A percentile compares a stretch with the other conserved stretches of the same genome.
Evolutionary conservation across 2,888 invertebrate genomes (phyloP).

Genomic region (Pterobdella sp.): DNA sequence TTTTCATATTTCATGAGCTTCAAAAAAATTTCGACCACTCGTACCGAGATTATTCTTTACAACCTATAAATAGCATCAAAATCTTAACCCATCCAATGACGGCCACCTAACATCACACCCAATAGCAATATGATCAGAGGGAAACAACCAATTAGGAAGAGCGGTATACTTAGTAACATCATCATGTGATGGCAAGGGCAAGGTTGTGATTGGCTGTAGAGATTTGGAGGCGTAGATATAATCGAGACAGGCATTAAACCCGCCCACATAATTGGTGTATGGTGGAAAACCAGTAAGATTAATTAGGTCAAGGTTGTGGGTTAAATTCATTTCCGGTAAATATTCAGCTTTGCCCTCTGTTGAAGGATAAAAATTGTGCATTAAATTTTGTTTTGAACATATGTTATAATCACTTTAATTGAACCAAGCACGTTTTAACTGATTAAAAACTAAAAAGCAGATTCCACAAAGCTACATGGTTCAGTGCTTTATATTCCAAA

Average conservation of each 20-base stretch:
- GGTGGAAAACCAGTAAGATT: slow-evolving; percentile 77
- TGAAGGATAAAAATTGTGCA: slow-evolving; percentile 26
- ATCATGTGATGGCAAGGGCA: slow-evolving; percentile 72
- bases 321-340: slow-evolving; percentile 57
- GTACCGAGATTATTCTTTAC: too few relatives aligned
- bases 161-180: slow-evolving; percentile 68
- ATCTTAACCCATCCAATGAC: not conserved
- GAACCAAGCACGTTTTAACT: too few relatives aligned
- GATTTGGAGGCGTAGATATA: slow-evolving; percentile 69
- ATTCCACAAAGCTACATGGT: too few relatives aligned
- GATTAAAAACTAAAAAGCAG: too few relatives aligned
- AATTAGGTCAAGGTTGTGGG: slow-evolving; percentile 60
- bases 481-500: too few relatives aligned
- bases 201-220: slow-evolving; percentile 56
- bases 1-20: too few relatives aligned
- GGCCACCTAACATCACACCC: slow-evolving; percentile 53
- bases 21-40: too few relatives aligned
- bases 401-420: too few relatives aligned
- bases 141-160: slow-evolving; percentile 78
- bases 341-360: slow-evolving; percentile 58
- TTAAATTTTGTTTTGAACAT: too few relatives aligned
- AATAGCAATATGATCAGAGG: slow-evolving; percentile 86
- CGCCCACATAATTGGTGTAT: slow-evolving; percentile 74
- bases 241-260: slow-evolving; percentile 78
- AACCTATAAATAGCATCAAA: not conserved